A percentile compares a stretch with the other conserved stretches of the same genome.
These are phyloP conservation scores for Fregetta grallaria DNA, from an alignment of 2,113 vertebrate species.

Conservation along the genomic window DNA sequence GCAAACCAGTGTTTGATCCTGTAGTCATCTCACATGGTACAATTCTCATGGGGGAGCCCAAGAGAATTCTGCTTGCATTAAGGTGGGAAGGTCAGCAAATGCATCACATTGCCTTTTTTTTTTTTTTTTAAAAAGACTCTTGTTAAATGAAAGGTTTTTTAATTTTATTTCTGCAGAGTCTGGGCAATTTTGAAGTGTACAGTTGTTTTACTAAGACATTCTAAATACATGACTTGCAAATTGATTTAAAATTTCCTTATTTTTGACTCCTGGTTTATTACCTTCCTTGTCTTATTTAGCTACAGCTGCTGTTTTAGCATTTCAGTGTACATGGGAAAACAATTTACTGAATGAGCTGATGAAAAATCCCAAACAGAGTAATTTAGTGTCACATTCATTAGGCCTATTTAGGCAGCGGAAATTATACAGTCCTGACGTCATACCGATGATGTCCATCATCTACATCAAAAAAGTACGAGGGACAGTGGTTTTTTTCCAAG, in stretches of 20 bases:
- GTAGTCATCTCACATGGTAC: neutral
- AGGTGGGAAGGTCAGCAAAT: neutral
- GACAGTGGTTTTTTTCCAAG: neutral
- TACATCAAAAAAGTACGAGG: neutral
- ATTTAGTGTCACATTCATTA: neutral
- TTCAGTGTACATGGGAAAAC: constrained; percentile 8
- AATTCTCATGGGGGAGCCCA: neutral
- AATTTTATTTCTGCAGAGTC: neutral
- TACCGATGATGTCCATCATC: neutral
- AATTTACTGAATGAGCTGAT: neutral
- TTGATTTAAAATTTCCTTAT: neutral
- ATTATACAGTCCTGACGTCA: constrained; percentile 1
- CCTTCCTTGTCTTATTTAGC: neutral
- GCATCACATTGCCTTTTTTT: neutral
- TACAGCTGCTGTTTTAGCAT: constrained; percentile 25
- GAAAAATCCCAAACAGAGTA: neutral
- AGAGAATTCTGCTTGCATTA: neutral
- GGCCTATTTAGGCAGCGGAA: constrained; percentile 10
- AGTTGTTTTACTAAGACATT: neutral
- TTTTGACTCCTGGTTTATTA: constrained; percentile 19
- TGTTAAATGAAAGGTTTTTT: neutral
- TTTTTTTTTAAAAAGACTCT: neutral
- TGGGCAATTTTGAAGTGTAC: neutral
- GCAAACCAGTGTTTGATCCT: neutral
- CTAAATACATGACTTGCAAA: neutral